Percentiles rank a stretch among this genome's conserved stretches.
Evolutionary conservation across 64 coral and sea anemone species (phyloP).

Genomic region (Acropora yongei): DNA sequence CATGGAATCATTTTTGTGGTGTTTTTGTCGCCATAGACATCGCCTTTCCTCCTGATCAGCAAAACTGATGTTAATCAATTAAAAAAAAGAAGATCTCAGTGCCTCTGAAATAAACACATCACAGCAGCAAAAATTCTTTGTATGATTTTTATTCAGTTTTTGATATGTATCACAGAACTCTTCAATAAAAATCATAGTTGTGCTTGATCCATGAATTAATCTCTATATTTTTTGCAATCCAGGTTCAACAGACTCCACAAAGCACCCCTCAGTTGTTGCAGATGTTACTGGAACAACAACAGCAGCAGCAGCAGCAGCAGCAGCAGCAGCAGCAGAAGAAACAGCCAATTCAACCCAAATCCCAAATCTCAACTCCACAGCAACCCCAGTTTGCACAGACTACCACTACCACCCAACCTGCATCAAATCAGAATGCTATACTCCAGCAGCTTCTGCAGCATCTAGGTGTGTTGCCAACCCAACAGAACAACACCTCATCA

Average conservation of each 20-base stretch:
- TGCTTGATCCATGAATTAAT: background rate
- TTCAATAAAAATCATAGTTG: background rate
- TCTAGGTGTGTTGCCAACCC: slow-evolving; percentile 21
- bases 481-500: background rate
- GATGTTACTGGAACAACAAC: slow-evolving; percentile 57
- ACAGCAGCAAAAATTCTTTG: no score
- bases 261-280: slow-evolving; percentile 46
- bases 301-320: background rate
- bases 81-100: no score
- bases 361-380: slow-evolving; percentile 45
- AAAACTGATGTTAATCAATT: no score
- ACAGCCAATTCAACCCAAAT: slow-evolving; percentile 35
- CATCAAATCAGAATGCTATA: slow-evolving; percentile 65
- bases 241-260: slow-evolving; percentile 40
- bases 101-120: no score
- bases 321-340: background rate
- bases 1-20: no score
- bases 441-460: slow-evolving; percentile 57
- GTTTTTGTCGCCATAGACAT: no score
- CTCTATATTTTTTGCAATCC: background rate
- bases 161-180: no score
- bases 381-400: slow-evolving; percentile 46
- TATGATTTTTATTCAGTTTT: no score
- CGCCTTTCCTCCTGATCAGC: no score
- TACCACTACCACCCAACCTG: slow-evolving; percentile 26